Evolutionary conservation across 2,797 vertebrate genomes (phyloP), one percentile per base, ranked within the genome.

Genomic region (Botia almorhae): DNA sequence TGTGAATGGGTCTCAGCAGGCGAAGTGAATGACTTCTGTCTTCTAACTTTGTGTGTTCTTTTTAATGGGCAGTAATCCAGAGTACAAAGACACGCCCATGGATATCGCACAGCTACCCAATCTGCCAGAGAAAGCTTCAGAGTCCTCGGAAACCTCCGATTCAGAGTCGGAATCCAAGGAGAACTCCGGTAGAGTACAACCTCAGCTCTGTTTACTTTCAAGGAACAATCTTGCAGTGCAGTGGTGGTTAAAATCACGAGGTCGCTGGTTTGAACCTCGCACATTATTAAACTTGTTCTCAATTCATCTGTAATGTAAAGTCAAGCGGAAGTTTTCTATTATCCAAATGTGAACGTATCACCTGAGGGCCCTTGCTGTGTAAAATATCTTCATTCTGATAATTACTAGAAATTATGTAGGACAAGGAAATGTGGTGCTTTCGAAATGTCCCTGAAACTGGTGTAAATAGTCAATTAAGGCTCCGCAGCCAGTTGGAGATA

Each of bases 81-180:
- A 99, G 88, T 98, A 97, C 91, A 99, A 99, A 90, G 97, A 99
- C 91, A 96, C 93, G 0, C 98, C 96, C 29, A 97, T 99, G 90
- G 98, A 99, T 89, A 96, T 99, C 69, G 95, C 96, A 71, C 97
- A 99, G 91, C 94, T 99, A 84, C 97, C 97, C 53, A 96, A 96
- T 80, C 94, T 98, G 86, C 97, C 97, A 0, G 97, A 98, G 92
- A 99, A 99, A 91, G 94, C 97, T 14, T 97, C 96, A 0, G 97
- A 99, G 91, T 98, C 97, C 73, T 98, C 96, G 0, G 98, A 99
- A 91, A 96, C 96, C 5, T 99, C 97, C 0, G 98, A 99, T 91
- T 98, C 97, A 0, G 98, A 99, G 86, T 98, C 97, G 0, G 98
- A 99, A 89, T 98, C 96, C 87, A 99, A 99, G 93, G 98, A 99